Conservation (phyloP, 2,888 invertebrate genomes). For the Arenicola marina region DNA sequence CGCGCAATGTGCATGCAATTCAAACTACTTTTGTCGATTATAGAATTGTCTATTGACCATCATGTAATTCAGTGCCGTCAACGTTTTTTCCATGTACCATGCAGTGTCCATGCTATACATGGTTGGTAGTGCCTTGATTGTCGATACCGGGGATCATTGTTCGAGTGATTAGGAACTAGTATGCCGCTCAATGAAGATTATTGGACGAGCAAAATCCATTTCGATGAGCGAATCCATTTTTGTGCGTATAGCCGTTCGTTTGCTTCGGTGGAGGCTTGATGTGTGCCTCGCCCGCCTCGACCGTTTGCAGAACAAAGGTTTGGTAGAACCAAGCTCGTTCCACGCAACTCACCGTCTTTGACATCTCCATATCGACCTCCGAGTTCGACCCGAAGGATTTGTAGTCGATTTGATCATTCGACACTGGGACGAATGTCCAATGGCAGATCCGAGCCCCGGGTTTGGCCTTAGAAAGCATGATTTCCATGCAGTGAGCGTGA, state of each 20-base stretch:
- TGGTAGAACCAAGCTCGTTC: slow-evolving; percentile 4
- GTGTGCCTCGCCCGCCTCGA: neutral
- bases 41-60: too few relatives aligned
- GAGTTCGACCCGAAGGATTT: neutral
- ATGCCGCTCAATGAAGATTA: too few relatives aligned
- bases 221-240: neutral
- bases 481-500: neutral
- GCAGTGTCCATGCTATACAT: too few relatives aligned
- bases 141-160: too few relatives aligned
- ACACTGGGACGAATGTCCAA: neutral
- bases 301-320: neutral
- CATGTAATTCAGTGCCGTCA: too few relatives aligned
- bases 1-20: too few relatives aligned
- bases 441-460: neutral
- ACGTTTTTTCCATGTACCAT: too few relatives aligned
- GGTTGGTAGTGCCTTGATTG: too few relatives aligned
- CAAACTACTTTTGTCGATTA: too few relatives aligned
- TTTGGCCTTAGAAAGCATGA: neutral
- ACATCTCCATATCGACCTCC: neutral
- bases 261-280: neutral
- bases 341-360: neutral
- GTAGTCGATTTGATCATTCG: neutral
- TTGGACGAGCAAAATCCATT: too few relatives aligned
- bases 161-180: too few relatives aligned
- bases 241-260: neutral